Base-by-base conservation (phyloP, 2,113 vertebrate species). In the Piaya cayana region DNA sequence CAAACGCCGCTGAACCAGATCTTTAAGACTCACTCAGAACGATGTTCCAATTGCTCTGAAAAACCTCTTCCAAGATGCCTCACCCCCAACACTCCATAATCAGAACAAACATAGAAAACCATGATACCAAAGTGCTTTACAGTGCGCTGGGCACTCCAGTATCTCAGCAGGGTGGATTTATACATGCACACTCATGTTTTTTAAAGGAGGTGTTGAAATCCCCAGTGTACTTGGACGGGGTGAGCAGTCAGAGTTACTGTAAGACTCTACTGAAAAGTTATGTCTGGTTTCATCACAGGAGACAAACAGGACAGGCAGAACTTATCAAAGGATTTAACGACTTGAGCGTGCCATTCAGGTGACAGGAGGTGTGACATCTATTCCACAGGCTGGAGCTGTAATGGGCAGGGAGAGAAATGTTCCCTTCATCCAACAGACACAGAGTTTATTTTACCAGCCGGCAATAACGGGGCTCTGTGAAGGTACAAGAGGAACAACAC, bases 361-460 rank as follows among this genome's bases (percentile, higher is more conserved):
- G 94, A 81, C 71, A 86, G 70, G 91, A 72, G 50, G 63, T 81
- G 79, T 74, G 94, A 92, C 45, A 42, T 87, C 58, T 59, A 15
- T 76, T 91, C 53, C 84, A 95, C 75, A 91, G 45, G 70, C 74
- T 85, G 87, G 30, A 82, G 14, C 16, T 43, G 45, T 45, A 74
- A 62, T 2, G 50, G 42, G 9, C 39, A 80, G 49, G 4, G 42
- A 69, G 56, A 84, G 21, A 83, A 92, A 72, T 29, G 32, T n/a
- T 86, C 42, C 32, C 22, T 76, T 42, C 87, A 80, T 42, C 92
- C 72, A 83, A 58, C 29, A 68, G 75, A 52, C 18, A 23, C 0
- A 23, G 8, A 49, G 15, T 71, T 93, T 68, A 43, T 80, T 82
- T 72, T 42, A 72, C 25, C 36, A 50, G 23, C 11, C 69, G 45